Evolutionary conservation across 2,797 vertebrate species (phyloP).

Genomic region (Valencia hispanica): DNA sequence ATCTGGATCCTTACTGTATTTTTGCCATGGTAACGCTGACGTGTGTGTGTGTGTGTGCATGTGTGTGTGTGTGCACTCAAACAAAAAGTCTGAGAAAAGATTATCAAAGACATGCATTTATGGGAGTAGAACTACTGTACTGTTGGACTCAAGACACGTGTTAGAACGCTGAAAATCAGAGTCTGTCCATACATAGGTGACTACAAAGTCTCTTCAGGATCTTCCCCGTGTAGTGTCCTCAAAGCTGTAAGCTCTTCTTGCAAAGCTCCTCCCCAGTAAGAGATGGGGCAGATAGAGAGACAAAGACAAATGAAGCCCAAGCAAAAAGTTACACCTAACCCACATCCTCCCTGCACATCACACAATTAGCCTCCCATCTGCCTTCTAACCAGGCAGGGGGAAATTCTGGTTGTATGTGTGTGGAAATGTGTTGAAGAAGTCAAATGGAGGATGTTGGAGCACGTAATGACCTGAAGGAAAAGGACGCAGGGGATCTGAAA

Average conservation of each 20-base stretch:
- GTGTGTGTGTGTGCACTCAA: constrained; percentile 21
- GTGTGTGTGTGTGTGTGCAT: constrained; percentile 38
- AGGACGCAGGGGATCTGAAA: constrained; percentile 30
- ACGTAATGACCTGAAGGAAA: constrained; percentile 52
- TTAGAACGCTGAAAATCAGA: constrained; percentile 29
- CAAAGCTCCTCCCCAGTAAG: constrained; percentile 55
- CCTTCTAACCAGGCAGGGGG: constrained; percentile 32
- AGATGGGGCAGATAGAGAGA: constrained; percentile 48
- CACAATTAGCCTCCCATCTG: constrained; percentile 54
- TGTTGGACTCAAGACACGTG: not conserved
- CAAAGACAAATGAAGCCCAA: constrained; percentile 56
- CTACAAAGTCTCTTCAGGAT: constrained; percentile 57
- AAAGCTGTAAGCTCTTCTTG: constrained; percentile 41
- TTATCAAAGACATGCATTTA: constrained; percentile 25
- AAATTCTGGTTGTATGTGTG: not conserved
- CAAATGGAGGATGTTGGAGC: constrained; percentile 42
- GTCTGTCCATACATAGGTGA: constrained; percentile 31
- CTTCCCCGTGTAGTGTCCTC: constrained; percentile 48
- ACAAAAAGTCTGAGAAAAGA: constrained; percentile 44
- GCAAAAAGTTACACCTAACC: constrained; percentile 57
- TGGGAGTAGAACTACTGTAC: not conserved
- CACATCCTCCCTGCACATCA: constrained; percentile 38
- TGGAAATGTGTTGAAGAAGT: constrained; percentile 28
- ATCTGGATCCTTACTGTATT: constrained; percentile 80
- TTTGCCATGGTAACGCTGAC: constrained; percentile 79